Percentiles rank a stretch among this genome's conserved stretches.
Evolutionary conservation across 2,113 vertebrate genomes (phyloP).

Genomic region (Cichladusa arquata): DNA sequence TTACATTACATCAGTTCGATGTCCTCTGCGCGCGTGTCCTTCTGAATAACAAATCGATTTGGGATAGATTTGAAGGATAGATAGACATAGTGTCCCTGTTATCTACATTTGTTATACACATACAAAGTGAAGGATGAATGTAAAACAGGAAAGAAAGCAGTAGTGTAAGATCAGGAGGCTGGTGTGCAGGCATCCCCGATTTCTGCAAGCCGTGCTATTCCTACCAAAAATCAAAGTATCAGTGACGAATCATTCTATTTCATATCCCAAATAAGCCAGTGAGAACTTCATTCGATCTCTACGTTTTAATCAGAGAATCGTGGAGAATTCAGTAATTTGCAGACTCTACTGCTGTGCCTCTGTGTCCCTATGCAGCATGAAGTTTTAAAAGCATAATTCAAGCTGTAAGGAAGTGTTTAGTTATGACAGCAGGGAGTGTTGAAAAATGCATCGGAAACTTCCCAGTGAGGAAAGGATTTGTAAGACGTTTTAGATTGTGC

Average conservation of each 20-base stretch:
- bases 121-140: background rate
- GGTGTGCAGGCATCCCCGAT: background rate
- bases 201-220: background rate
- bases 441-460: background rate
- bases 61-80: background rate
- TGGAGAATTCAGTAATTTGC: background rate
- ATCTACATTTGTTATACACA: background rate
- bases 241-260: background rate
- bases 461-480: background rate
- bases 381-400: background rate
- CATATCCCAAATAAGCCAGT: background rate
- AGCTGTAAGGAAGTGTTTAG: background rate
- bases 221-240: background rate
- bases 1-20: background rate
- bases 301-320: background rate
- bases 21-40: background rate
- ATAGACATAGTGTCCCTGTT: background rate
- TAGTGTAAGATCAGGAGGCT: background rate
- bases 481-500: background rate
- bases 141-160: background rate
- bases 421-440: background rate
- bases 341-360: background rate
- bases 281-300: background rate
- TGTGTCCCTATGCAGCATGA: background rate
- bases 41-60: background rate